Evolutionary conservation across 2,797 vertebrate species (phyloP).

Genomic region (Cephalopachus bancanus): DNA sequence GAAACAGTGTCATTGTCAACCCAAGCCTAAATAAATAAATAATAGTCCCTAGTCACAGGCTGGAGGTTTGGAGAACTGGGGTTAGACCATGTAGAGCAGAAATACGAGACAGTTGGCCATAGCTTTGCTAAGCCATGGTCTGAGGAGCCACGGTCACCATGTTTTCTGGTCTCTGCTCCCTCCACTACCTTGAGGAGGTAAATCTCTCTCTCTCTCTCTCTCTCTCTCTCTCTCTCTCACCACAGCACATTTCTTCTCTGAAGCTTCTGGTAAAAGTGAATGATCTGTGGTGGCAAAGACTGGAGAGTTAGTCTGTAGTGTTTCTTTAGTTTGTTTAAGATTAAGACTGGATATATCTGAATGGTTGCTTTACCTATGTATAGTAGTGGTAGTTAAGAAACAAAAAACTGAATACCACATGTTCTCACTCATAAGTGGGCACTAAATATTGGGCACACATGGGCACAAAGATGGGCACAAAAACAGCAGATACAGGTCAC

Average conservation of each 20-base stretch:
- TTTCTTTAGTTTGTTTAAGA: constrained; percentile 31
- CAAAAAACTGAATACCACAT: too few relatives aligned
- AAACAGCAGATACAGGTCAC: too few relatives aligned
- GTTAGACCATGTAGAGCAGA: neutral
- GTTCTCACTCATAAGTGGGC: too few relatives aligned
- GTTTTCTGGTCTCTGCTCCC: too few relatives aligned
- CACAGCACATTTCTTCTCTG: neutral
- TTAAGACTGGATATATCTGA: neutral
- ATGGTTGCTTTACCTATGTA: neutral
- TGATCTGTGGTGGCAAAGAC: neutral
- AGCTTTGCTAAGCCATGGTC: too few relatives aligned
- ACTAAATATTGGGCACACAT: too few relatives aligned
- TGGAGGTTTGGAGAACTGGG: neutral
- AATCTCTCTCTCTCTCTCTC: too few relatives aligned
- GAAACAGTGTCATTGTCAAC: neutral
- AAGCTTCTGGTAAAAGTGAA: neutral
- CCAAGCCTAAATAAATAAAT: neutral
- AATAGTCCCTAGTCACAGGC: neutral
- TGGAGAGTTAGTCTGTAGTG: neutral
- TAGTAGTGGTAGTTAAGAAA: too few relatives aligned
- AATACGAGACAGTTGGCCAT: neutral
- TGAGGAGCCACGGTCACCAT: too few relatives aligned
- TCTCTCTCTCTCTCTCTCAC: too few relatives aligned
- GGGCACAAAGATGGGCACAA: too few relatives aligned
- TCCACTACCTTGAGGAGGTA: too few relatives aligned